Conservation (phyloP, 2,888 invertebrate species). For the Trichacis sp. region DNA sequence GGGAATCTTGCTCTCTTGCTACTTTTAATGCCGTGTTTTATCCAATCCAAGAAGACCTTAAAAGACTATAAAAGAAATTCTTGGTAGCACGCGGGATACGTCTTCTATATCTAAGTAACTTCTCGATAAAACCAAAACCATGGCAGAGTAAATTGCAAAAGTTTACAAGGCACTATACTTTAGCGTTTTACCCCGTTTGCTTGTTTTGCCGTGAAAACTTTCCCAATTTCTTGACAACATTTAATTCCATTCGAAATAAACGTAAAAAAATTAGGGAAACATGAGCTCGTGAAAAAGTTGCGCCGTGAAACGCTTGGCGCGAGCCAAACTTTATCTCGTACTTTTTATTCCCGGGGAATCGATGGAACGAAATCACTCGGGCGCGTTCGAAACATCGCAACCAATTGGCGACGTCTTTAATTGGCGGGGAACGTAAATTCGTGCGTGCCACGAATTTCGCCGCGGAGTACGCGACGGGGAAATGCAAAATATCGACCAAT, state of each 20-base stretch:
- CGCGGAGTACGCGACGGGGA: slow-evolving; percentile 43
- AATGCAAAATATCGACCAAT: slow-evolving; percentile 49
- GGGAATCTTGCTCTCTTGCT: background rate
- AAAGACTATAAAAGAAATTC: slow-evolving; percentile 9
- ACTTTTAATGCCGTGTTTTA: background rate
- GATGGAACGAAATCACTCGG: slow-evolving; percentile 2
- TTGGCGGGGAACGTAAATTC: slow-evolving; percentile 32
- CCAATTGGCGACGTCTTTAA: no score
- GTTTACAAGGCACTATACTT: slow-evolving; percentile 12
- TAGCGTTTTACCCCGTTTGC: slow-evolving; percentile 4
- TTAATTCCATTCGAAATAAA: slow-evolving; percentile 3
- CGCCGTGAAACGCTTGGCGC: background rate
- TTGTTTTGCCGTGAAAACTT: slow-evolving; percentile 8
- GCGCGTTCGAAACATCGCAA: background rate
- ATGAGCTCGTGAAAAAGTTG: slow-evolving; percentile 1
- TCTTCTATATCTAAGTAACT: slow-evolving; percentile 5
- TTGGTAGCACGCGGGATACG: background rate
- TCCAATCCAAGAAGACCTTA: background rate
- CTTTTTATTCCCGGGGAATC: background rate
- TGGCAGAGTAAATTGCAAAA: slow-evolving; percentile 15
- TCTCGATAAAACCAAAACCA: slow-evolving; percentile 14
- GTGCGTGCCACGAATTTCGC: slow-evolving; percentile 37
- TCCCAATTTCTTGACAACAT: slow-evolving; percentile 10
- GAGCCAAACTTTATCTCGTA: slow-evolving; percentile 10
- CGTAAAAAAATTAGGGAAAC: background rate